Evolutionary conservation across 2,797 vertebrate genomes (phyloP).

Genomic region (Anguilla megastoma): DNA sequence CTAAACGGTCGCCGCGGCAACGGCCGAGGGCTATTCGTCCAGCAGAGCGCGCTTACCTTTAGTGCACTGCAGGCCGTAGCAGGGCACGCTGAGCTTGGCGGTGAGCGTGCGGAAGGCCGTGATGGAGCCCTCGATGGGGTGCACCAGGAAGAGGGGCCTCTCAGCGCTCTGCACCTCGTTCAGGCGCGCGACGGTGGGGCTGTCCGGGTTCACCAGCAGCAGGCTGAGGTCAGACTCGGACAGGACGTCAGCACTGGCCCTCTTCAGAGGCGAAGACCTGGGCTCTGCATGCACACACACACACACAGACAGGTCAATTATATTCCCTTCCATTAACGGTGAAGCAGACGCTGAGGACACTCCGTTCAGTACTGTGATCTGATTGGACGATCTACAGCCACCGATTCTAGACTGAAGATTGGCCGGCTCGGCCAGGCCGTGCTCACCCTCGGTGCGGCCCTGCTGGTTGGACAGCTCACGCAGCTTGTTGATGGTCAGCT

Average conservation of each 20-base stretch:
- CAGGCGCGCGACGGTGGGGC: conserved; percentile 77
- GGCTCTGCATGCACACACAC: conserved; percentile 63
- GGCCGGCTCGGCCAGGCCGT: not conserved
- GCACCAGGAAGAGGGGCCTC: conserved; percentile 88
- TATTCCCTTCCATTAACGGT: too few relatives aligned
- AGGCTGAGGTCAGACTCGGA: conserved; percentile 74
- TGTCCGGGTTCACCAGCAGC: conserved; percentile 84
- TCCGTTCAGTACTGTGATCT: not conserved
- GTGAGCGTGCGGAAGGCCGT: conserved; percentile 80
- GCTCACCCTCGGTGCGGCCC: conserved; percentile 61
- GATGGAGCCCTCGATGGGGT: conserved; percentile 92
- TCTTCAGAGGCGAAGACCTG: conserved; percentile 52
- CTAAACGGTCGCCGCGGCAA: not conserved
- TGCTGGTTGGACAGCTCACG: conserved; percentile 76
- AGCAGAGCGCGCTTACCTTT: conserved; percentile 72
- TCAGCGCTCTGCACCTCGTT: conserved; percentile 84
- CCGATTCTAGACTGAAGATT: not conserved
- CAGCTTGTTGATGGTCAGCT: conserved; percentile 87
- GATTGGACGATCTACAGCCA: not conserved
- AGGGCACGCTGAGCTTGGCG: conserved; percentile 82
- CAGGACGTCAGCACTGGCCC: conserved; percentile 46
- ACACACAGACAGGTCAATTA: conserved; percentile 27
- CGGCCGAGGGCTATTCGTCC: not conserved
- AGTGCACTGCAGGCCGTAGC: conserved; percentile 94
- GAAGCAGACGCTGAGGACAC: not conserved